These are phyloP conservation scores for Harmothoe impar DNA, from an alignment of 2,888 invertebrate species.

Conservation along the genomic window DNA sequence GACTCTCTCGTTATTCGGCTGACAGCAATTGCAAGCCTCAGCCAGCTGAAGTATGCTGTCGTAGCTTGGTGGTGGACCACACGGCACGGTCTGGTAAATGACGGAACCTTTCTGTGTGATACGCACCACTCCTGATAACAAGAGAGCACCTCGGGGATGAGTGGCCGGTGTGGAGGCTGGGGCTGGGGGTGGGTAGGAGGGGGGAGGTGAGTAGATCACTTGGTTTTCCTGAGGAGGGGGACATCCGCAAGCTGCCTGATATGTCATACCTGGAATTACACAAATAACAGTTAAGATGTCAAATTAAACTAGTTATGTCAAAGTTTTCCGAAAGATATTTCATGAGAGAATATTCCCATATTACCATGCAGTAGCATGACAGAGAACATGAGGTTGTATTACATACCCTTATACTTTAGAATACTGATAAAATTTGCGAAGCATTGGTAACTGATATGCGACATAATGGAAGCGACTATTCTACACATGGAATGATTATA, in stretches of 20 bases:
- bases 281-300: not conserved
- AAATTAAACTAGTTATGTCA: not conserved
- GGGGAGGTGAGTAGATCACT: constrained; percentile 29
- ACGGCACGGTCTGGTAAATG: constrained; percentile 55
- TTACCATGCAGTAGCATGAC: not conserved
- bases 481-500: constrained; percentile 8
- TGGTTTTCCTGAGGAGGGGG: constrained; percentile 40
- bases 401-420: no score
- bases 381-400: no score
- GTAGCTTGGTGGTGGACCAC: constrained; percentile 61
- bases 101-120: constrained; percentile 25
- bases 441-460: not conserved
- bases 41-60: constrained; percentile 59
- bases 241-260: constrained; percentile 49
- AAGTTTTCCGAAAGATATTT: no score
- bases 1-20: constrained; percentile 11
- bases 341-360: not conserved
- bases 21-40: constrained; percentile 56
- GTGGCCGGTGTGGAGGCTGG: constrained; percentile 39
- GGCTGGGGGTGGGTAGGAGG: constrained; percentile 14
- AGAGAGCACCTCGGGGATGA: constrained; percentile 36
- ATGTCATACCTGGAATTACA: constrained; percentile 54
- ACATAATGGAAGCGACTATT: not conserved
- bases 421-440: no score
- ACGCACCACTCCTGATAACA: constrained; percentile 44